Evolutionary conservation across 1,140 invertebrate genomes (phyloP).

Genomic region (Procambarus clarkii): DNA sequence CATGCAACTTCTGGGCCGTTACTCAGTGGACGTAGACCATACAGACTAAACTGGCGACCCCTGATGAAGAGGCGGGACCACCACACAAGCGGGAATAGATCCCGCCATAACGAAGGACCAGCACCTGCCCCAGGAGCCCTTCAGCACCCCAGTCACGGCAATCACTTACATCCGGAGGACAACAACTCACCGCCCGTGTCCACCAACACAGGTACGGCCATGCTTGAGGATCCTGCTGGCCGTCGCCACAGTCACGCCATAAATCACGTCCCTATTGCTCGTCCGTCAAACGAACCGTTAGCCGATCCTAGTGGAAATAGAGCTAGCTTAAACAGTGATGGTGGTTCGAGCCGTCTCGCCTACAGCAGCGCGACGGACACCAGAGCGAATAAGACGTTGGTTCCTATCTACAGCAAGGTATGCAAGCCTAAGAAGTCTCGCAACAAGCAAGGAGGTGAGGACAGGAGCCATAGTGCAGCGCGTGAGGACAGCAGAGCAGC

Average conservation of each 20-base stretch:
- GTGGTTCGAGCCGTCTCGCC: not conserved
- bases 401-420: conserved; percentile 59
- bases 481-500: not conserved
- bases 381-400: not conserved
- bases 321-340: not conserved
- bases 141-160: not conserved
- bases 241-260: conserved; percentile 20
- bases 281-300: not conserved
- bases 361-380: not conserved
- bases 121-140: not conserved
- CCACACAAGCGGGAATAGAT: not conserved
- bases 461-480: not conserved
- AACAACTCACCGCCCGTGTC: not conserved
- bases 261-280: conserved; percentile 26
- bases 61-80: not conserved
- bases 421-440: conserved; percentile 44
- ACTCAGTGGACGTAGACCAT: not conserved
- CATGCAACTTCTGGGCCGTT: too few relatives aligned
- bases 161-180: not conserved
- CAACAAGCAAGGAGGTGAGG: conserved; percentile 11
- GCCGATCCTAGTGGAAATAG: too few relatives aligned
- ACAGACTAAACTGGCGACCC: conserved; percentile 13
- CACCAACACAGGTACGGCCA: not conserved
- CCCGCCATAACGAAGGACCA: not conserved
- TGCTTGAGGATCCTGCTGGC: not conserved